Base-by-base conservation (phyloP, 2,888 invertebrate genomes). In the Lasioglossum figueresi region DNA sequence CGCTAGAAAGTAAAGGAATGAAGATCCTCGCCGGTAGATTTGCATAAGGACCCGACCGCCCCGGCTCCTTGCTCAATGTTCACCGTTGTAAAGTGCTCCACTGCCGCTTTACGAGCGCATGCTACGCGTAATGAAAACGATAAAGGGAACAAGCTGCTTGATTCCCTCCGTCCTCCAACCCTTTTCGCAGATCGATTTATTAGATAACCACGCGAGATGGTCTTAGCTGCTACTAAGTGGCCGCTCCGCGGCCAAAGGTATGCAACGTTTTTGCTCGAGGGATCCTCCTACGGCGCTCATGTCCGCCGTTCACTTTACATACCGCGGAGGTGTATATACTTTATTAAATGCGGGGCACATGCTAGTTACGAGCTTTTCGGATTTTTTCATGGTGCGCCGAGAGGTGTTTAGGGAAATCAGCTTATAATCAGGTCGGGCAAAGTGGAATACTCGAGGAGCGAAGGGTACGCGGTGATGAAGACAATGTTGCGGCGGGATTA, bases 21-120 rank as follows among this genome's bases (percentile, higher is more conserved):
- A 82, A 87, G 86, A 82, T 83, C 82, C 82, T 76, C 56, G 63
- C 63, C 43, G 74, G 34, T 52, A 79, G 86, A 79, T 86, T 85
- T 86, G 85, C 86, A 86, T 76, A 76, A 77, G 76, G 66, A 73
- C 66, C 73, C 27, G 66, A 37, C 63, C 76, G 48, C 70, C 43
- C 27, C 37, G 56, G 79, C 59, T 80, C 63, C 86, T 77, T 19
- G 79, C 76, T 31, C 59, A 78, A 80, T n/a, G 72, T 56, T 71
- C 52, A 59, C 43, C 76, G 76, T 74, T 74, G 76, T 40, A 81
- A 86, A 79, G 76, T 77, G 76, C 73, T 75, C 63, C 75, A 66
- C 63, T 10, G 56, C 43, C 63, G 78, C 48, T 84, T 84, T 78
- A 80, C 59, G 75, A 80, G 66, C 59, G 43, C 66, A 27, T 71